Conservation (phyloP, 2,797 vertebrate genomes). For the Tenualosa thibaudeaui region DNA sequence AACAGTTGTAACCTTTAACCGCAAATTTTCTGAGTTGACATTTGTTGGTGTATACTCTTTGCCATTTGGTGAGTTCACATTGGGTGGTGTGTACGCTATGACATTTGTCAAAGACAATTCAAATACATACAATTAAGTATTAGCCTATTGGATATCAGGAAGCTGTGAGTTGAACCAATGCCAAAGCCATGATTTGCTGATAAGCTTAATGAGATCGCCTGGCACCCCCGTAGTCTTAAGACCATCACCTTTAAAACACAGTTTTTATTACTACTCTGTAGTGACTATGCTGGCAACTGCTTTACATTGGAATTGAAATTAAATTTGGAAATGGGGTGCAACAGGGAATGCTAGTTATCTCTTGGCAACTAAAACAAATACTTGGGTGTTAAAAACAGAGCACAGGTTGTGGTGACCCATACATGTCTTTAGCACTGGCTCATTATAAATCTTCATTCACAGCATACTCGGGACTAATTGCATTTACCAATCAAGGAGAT, state of each 20-base stretch:
- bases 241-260: neutral
- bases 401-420: neutral
- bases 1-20: neutral
- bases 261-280: neutral
- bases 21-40: too few species aligned
- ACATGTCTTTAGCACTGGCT: neutral
- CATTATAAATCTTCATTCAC: neutral
- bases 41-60: neutral
- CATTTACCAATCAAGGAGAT: constrained; percentile 37
- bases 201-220: neutral
- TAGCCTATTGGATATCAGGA: neutral
- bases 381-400: neutral
- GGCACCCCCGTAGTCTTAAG: neutral
- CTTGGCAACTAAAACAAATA: constrained; percentile 6
- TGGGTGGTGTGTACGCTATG: neutral
- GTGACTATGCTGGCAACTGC: neutral
- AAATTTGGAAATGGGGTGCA: neutral
- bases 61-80: too few species aligned
- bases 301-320: neutral
- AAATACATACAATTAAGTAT: neutral
- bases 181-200: neutral
- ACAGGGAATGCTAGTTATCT: neutral
- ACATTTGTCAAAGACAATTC: neutral
- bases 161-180: neutral
- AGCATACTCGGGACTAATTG: constrained; percentile 24